A percentile compares a stretch with the other conserved stretches of the same genome.
Evolutionary conservation across 2,797 vertebrate genomes (phyloP).

Genomic region (Chrosomus eos): DNA sequence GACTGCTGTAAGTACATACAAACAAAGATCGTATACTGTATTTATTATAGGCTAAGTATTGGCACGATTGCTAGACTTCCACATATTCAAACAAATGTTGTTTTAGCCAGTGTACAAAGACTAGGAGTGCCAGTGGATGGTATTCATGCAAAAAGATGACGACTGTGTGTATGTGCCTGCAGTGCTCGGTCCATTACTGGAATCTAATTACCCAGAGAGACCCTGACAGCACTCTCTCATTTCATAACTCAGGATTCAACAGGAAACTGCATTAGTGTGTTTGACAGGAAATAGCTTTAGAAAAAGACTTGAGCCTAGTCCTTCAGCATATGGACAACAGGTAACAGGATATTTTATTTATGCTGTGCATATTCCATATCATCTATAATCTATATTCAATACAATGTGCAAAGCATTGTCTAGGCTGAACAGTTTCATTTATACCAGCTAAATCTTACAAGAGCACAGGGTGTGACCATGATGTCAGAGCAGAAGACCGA

Average conservation of each 20-base stretch:
- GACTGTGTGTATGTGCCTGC: constrained; percentile 55
- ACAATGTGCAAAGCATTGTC: not conserved
- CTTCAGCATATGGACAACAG: constrained; percentile 14
- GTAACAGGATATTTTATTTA: constrained; percentile 9
- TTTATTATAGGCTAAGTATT: not conserved
- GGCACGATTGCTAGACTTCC: not conserved
- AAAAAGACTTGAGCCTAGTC: not conserved
- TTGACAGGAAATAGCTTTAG: constrained; percentile 16
- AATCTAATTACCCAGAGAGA: constrained; percentile 78
- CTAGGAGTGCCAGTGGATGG: constrained; percentile 16
- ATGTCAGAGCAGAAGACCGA: not conserved
- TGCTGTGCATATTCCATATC: not conserved
- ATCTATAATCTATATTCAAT: not conserved
- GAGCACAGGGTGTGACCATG: not conserved
- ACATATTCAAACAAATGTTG: not conserved
- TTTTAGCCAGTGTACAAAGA: constrained; percentile 11
- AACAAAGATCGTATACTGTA: not conserved
- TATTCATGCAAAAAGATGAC: constrained; percentile 17
- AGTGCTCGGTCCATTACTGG: constrained; percentile 78
- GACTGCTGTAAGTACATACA: not conserved
- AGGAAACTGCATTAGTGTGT: constrained; percentile 34
- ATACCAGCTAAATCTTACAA: not conserved
- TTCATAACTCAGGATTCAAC: constrained; percentile 46
- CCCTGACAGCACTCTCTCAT: constrained; percentile 45
- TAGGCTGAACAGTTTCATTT: not conserved